Evolutionary conservation across 64 coral and sea anemone genomes (phyloP).

Genomic region (Acropora yongei): DNA sequence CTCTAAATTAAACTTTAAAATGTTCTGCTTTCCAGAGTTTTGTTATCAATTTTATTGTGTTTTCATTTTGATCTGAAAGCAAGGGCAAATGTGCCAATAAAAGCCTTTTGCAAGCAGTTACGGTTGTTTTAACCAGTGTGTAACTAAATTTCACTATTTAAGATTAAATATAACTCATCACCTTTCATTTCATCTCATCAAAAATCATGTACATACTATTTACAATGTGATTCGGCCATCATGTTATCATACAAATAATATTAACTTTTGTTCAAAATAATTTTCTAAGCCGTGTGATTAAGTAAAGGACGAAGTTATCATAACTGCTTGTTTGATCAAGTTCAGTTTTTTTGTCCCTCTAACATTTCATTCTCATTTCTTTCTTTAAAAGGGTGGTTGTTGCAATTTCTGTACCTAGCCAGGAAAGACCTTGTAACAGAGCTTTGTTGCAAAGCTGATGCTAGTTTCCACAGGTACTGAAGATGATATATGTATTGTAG

Average conservation of each 20-base stretch:
- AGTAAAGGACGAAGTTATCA: background rate
- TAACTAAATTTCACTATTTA: no score
- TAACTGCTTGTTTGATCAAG: background rate
- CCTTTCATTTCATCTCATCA: background rate
- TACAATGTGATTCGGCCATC: slow-evolving; percentile 2
- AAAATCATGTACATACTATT: background rate
- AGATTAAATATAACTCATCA: background rate
- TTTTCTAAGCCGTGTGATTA: background rate
- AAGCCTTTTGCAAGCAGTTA: no score
- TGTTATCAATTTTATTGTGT: no score
- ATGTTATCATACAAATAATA: background rate
- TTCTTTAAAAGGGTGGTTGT: background rate
- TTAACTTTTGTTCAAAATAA: background rate
- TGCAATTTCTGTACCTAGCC: background rate
- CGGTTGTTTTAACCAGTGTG: no score
- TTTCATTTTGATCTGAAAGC: no score
- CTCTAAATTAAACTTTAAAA: no score
- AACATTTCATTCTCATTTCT: background rate
- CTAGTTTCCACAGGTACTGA: no score
- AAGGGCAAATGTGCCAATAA: no score
- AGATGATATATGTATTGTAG: no score
- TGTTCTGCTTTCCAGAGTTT: no score
- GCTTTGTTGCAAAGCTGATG: background rate
- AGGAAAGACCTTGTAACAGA: background rate
- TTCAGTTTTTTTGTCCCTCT: background rate